A percentile compares a stretch with the other conserved stretches of the same genome.
These are phyloP conservation scores for Desmophyllum pertusum DNA, from an alignment of 92 coral and sea anemone species.

Conservation along the genomic window DNA sequence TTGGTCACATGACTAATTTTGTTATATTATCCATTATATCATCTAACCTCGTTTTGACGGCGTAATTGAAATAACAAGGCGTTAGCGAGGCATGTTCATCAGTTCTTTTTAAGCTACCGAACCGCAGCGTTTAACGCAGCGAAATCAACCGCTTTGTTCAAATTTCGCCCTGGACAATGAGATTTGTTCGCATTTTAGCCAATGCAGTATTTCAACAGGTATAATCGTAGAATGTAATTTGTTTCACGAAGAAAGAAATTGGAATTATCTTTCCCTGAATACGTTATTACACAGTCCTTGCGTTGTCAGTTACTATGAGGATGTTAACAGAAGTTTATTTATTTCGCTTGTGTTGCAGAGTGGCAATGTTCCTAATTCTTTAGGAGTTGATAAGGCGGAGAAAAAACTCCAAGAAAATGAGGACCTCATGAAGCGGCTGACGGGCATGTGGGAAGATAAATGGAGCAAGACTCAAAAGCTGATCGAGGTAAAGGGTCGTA, in stretches of 20 bases:
- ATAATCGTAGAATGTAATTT: neutral
- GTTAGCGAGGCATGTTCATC: neutral
- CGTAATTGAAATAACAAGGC: slow-evolving; percentile 19
- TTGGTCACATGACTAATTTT: slow-evolving; percentile 28
- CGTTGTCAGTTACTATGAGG: neutral
- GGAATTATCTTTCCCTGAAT: neutral
- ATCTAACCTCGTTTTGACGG: slow-evolving; percentile 17
- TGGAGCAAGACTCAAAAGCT: slow-evolving; percentile 96
- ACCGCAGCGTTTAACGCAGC: neutral
- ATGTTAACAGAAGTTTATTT: neutral
- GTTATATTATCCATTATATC: neutral
- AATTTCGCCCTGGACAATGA: slow-evolving; percentile 11
- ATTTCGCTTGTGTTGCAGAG: slow-evolving; percentile 23
- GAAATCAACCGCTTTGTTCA: neutral
- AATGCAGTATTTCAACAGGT: slow-evolving; percentile 35
- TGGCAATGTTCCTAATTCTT: slow-evolving; percentile 54
- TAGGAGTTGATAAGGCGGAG: slow-evolving; percentile 76
- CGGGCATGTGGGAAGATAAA: slow-evolving; percentile 99
- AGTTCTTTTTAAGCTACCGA: slow-evolving; percentile 3
- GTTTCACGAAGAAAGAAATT: neutral
- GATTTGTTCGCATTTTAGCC: slow-evolving; percentile 39
- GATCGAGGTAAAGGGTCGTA: too few species aligned
- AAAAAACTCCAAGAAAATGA: slow-evolving; percentile 93
- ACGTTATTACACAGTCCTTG: neutral
- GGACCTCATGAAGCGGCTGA: slow-evolving; percentile 90